Evolutionary conservation across 30 jellyfish, hydroid and myxozoan species (phyloP).

Genomic region (Turritopsis rubra): DNA sequence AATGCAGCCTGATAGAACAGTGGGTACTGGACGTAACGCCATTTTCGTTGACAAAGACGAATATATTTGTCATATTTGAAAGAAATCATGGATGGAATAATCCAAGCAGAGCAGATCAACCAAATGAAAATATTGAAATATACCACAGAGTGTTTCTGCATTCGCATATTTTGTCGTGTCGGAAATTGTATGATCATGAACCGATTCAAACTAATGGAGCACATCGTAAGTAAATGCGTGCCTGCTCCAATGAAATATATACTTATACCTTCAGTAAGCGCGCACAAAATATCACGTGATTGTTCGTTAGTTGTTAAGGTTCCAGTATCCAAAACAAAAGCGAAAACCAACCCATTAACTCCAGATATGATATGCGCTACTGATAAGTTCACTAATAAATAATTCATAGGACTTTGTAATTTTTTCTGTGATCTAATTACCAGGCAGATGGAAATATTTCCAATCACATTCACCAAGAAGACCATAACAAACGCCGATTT

Average conservation of each 20-base stretch:
- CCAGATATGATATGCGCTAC: slow-evolving; percentile 56
- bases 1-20: slow-evolving; percentile 39
- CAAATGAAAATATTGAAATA: slow-evolving; percentile 45
- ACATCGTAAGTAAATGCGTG: slow-evolving; percentile 56
- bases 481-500: neutral
- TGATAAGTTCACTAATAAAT: slow-evolving; percentile 51
- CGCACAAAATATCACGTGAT: slow-evolving; percentile 41
- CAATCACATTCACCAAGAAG: neutral
- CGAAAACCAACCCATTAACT: slow-evolving; percentile 37
- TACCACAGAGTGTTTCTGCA: slow-evolving; percentile 43
- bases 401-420: slow-evolving; percentile 71
- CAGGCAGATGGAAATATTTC: slow-evolving; percentile 48
- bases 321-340: slow-evolving; percentile 55
- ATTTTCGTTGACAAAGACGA: slow-evolving; percentile 52
- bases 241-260: slow-evolving; percentile 72
- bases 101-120: slow-evolving; percentile 43
- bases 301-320: slow-evolving; percentile 13
- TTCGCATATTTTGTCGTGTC: slow-evolving; percentile 47
- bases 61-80: slow-evolving; percentile 34
- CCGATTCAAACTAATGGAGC: slow-evolving; percentile 69
- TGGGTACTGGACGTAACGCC: slow-evolving; percentile 41
- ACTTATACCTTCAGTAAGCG: slow-evolving; percentile 63
- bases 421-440: slow-evolving; percentile 40
- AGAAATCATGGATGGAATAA: slow-evolving; percentile 67
- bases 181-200: slow-evolving; percentile 66